Evolutionary conservation across 2,888 invertebrate genomes (phyloP).

Genomic region (Timandra comae): DNA sequence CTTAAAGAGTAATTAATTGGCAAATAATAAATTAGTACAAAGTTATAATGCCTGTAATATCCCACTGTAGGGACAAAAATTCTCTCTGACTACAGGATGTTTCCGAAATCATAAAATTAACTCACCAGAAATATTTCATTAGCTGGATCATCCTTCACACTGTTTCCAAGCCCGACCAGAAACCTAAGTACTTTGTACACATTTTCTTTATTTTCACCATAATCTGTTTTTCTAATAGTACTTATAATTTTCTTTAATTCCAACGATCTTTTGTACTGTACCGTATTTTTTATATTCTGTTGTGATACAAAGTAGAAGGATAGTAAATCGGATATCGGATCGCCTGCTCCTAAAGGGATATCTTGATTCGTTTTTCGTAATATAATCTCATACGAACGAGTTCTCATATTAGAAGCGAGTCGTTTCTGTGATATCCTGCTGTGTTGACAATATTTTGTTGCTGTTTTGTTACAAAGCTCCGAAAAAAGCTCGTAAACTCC

Average conservation of each 20-base stretch:
- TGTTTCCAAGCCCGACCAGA: conserved; percentile 46
- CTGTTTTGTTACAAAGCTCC: conserved; percentile 53
- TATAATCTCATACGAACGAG: conserved; percentile 59
- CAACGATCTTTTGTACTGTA: conserved; percentile 49
- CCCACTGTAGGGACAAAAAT: no score
- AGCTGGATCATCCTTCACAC: conserved; percentile 46
- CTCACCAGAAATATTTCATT: conserved; percentile 55
- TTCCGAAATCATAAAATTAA: no score
- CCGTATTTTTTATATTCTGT: conserved; percentile 52
- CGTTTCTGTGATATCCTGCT: conserved; percentile 45
- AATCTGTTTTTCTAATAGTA: conserved; percentile 39
- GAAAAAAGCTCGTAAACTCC: conserved; percentile 60
- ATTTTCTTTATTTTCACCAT: conserved; percentile 41
- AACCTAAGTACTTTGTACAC: conserved; percentile 44
- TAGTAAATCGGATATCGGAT: conserved; percentile 54
- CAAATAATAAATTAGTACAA: no score
- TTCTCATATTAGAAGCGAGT: conserved; percentile 52
- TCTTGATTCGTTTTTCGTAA: conserved; percentile 49
- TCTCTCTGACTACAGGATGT: no score
- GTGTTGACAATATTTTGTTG: conserved; percentile 42
- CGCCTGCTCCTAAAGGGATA: conserved; percentile 30
- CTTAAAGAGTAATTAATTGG: no score
- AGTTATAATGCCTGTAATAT: no score
- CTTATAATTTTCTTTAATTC: conserved; percentile 52
- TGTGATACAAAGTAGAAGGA: conserved; percentile 50